Conservation (phyloP, 2,888 invertebrate genomes). For the Sesamia inferens region DNA sequence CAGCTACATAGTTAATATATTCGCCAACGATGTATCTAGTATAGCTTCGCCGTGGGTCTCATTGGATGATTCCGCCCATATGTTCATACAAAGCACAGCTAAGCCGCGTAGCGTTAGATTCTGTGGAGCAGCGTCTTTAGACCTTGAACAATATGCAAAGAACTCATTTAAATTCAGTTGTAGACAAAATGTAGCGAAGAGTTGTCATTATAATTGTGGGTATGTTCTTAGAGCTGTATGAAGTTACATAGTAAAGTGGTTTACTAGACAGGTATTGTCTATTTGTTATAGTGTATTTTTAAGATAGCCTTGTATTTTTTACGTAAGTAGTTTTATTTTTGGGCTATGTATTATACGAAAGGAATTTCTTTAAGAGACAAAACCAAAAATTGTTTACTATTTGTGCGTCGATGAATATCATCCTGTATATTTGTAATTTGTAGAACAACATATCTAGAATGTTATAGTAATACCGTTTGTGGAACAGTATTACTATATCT, state of each 20-base stretch:
- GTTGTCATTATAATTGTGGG: background rate
- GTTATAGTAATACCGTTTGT: too few species aligned
- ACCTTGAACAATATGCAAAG: conserved; percentile 17
- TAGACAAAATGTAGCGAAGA: background rate
- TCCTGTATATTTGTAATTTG: background rate
- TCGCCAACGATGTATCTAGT: background rate
- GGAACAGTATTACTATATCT: too few species aligned
- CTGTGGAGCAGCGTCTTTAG: too few species aligned
- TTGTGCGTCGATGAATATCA: too few species aligned
- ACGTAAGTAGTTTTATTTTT: too few species aligned
- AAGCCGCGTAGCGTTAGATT: background rate
- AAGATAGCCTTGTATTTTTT: too few species aligned
- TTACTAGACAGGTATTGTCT: background rate
- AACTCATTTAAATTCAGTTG: conserved; percentile 24
- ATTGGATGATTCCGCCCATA: background rate
- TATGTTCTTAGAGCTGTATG: conserved; percentile 17
- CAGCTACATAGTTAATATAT: background rate
- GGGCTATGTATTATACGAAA: background rate
- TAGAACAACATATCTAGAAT: too few species aligned
- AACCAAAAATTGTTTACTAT: background rate
- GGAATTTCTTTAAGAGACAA: background rate
- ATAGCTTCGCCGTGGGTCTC: background rate
- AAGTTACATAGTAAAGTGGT: too few species aligned
- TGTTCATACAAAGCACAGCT: background rate
- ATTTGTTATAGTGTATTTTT: background rate